Evolutionary conservation across 2,797 vertebrate species (phyloP).

Genomic region (Siniperca undulata): DNA sequence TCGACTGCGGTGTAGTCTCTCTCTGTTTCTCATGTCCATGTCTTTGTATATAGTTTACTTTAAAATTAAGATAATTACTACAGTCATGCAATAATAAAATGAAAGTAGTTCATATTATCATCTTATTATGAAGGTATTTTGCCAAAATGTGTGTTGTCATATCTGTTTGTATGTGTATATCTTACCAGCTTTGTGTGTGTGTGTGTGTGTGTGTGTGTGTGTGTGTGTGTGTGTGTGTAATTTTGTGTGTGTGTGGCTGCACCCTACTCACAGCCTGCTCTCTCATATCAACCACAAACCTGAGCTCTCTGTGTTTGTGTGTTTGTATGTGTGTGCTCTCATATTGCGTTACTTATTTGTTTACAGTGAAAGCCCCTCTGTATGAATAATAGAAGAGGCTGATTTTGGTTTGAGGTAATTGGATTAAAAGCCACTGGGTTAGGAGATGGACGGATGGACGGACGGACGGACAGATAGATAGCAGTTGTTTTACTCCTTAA

Average conservation of each 20-base stretch:
- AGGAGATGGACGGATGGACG: background rate
- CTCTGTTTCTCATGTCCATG: background rate
- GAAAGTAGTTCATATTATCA: background rate
- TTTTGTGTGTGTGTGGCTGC: no score
- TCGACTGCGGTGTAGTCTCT: constrained; percentile 49
- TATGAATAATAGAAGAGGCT: constrained; percentile 56
- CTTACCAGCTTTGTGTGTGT: background rate
- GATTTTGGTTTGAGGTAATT: constrained; percentile 41
- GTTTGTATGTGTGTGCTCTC: background rate
- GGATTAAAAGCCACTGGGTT: constrained; percentile 23
- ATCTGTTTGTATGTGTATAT: background rate
- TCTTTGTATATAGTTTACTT: background rate
- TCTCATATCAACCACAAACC: constrained; percentile 20
- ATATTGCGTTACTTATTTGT: constrained; percentile 23
- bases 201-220: background rate
- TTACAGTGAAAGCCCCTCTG: background rate
- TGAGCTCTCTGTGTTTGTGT: background rate
- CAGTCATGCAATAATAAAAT: background rate
- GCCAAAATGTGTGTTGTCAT: background rate
- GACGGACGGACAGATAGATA: background rate
- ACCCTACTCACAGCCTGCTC: background rate
- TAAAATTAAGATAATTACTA: constrained; percentile 6
- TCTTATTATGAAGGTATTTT: background rate
- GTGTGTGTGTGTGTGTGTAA: background rate
- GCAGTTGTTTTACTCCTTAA: background rate